A percentile compares a stretch with the other conserved stretches of the same genome.
Conservation (phyloP, 2,113 vertebrate genomes). For the Scortum barcoo region DNA sequence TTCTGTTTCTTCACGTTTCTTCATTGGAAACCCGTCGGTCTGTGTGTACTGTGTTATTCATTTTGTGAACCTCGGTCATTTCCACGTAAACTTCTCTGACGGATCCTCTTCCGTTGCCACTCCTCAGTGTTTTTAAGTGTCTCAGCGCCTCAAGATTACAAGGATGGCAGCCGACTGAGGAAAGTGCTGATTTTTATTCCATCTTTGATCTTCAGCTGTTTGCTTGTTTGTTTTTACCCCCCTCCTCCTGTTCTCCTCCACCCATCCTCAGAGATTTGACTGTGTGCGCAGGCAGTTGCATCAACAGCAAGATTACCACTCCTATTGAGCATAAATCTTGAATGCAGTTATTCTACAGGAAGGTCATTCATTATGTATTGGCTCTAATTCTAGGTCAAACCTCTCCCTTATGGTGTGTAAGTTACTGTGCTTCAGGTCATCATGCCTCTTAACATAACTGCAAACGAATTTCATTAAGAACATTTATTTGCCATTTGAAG, state of each 20-base stretch:
- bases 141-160: background rate
- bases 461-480: background rate
- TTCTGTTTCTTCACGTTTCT: background rate
- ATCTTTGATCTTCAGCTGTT: constrained; percentile 57
- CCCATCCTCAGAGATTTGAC: constrained; percentile 36
- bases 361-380: constrained; percentile 24
- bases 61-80: background rate
- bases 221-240: constrained; percentile 46
- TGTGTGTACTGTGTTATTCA: background rate
- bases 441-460: background rate
- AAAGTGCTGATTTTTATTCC: constrained; percentile 27
- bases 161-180: background rate
- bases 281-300: constrained; percentile 25
- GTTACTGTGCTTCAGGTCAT: background rate
- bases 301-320: constrained; percentile 30
- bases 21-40: background rate
- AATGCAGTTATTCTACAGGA: constrained; percentile 30
- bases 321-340: constrained; percentile 30
- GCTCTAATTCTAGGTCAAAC: constrained; percentile 38
- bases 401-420: background rate
- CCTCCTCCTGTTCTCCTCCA: background rate
- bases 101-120: background rate
- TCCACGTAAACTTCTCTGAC: background rate
- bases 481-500: background rate
- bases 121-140: background rate